phyloP scores from a whole-genome alignment of 1,140 invertebrate genomes.

The Pseudomyrmex sp. region DNA sequence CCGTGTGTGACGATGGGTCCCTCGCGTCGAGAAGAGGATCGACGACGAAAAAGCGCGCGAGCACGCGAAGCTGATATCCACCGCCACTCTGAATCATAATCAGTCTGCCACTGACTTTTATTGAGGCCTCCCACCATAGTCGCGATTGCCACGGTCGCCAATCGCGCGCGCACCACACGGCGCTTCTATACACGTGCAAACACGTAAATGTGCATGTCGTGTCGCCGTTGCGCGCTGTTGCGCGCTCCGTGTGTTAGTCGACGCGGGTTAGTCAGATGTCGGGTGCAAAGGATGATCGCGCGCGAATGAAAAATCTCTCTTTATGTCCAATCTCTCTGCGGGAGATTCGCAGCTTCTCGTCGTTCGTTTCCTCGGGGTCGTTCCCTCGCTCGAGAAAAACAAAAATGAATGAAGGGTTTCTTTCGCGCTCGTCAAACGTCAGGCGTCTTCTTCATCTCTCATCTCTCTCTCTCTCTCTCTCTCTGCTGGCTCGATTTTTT shows the following conservation, averaged over 20 bases:
- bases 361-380: too few species aligned
- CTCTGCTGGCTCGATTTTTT: background rate
- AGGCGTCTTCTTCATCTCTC: background rate
- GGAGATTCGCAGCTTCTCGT: background rate
- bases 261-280: conserved; percentile 6
- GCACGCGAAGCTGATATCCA: conserved; percentile 70
- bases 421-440: background rate
- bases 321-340: background rate
- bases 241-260: background rate
- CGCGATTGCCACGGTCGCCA: conserved; percentile 51
- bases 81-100: conserved; percentile 83
- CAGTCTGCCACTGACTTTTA: conserved; percentile 83
- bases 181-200: conserved; percentile 21
- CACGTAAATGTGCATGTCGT: background rate
- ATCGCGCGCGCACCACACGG: conserved; percentile 9
- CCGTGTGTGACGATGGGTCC: background rate
- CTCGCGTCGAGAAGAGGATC: background rate
- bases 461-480: background rate
- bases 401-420: background rate
- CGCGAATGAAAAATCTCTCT: too few species aligned
- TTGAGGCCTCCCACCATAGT: conserved; percentile 79
- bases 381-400: background rate
- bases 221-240: too few species aligned
- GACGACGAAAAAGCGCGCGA: conserved; percentile 53
- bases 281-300: background rate